Base-by-base conservation (phyloP, 2,888 invertebrate genomes). In the Hemicrepidius hirtus region DNA sequence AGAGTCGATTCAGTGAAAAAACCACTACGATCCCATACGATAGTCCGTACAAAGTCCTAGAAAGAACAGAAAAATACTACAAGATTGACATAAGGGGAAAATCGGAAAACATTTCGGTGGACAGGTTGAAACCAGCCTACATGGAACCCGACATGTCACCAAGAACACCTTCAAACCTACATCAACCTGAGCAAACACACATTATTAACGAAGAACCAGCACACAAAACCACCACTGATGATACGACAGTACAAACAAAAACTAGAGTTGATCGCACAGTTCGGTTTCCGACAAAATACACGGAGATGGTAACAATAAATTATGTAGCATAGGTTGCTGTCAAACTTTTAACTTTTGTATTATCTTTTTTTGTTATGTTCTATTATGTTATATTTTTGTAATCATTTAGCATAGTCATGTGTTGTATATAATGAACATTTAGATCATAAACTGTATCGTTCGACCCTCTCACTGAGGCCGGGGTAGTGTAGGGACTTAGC, bases 1-100 rank as follows among this genome's bases (percentile, higher is more conserved):
- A 3, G 62, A 5, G 13, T 62, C 0, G 62, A 62, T 44, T 4
- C 12, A 12, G 46, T 62, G 7, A 20, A 81, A 66, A 66, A 79
- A 80, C 65, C 78, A 81, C 32, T 62, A 5, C 21, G 24, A 41
- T 18, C 21, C 44, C 62, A 41, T 62, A 62, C 10, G 41, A 44
- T 21, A 44, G 62, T 9, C 41, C 62, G 5, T 62, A n/a, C 13
- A 9, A 21, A 28, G 46, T 62, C 12, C 24, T 21, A 12, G 4
- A 24, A n/a, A 41, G 16, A 16, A 28, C 5, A 3, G 46, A 46
- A 7, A 62, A 62, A 62, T 46, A 62, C 24, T 44, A 18, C 13
- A 24, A 6, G 3, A 9, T 62, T n/a, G 10, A 35, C 5, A 24
- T 41, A 3, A 5, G 28, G n/a, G 46, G 16, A 3, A 62, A 62